Percentiles rank a stretch among this genome's conserved stretches.
Conservation (phyloP, 1,140 invertebrate genomes). For the Aphelinus atriplicis region DNA sequence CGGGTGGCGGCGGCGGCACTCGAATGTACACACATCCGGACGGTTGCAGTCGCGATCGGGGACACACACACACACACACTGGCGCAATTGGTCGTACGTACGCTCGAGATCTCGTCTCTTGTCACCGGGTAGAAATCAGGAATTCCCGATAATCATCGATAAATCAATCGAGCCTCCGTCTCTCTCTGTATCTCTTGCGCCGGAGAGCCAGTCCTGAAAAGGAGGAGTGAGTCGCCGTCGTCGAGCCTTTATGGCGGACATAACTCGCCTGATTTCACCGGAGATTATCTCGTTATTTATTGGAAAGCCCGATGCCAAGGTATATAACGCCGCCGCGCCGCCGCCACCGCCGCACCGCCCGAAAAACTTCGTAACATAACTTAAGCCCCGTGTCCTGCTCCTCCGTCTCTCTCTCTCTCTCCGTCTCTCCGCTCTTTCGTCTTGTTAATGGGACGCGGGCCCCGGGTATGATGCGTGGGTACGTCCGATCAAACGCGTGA, state of each 20-base stretch:
- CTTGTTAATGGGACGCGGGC: conserved; percentile 9
- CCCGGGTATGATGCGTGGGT: no score
- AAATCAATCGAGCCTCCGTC: conserved; percentile 45
- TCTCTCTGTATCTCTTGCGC: no score
- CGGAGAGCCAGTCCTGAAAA: conserved; percentile 4
- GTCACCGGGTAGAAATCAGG: conserved; percentile 54
- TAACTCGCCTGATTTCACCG: conserved; percentile 64
- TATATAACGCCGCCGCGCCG: background rate
- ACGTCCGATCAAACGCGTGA: background rate
- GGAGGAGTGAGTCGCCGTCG: conserved; percentile 1
- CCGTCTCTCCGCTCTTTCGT: background rate
- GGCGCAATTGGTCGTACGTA: no score
- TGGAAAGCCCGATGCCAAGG: conserved; percentile 51
- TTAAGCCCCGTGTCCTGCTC: conserved; percentile 8
- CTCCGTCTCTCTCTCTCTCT: background rate
- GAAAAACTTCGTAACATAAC: conserved; percentile 32
- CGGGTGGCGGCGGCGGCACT: background rate
- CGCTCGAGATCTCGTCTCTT: conserved; percentile 38
- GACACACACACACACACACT: no score
- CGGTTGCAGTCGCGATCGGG: no score
- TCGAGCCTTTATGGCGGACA: conserved; percentile 60
- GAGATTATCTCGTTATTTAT: conserved; percentile 66
- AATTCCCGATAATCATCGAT: conserved; percentile 60
- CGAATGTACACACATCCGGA: background rate
- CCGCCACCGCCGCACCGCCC: background rate